phyloP scores from a whole-genome alignment of 2,797 vertebrate genomes.

The Thalassophryne amazonica region DNA sequence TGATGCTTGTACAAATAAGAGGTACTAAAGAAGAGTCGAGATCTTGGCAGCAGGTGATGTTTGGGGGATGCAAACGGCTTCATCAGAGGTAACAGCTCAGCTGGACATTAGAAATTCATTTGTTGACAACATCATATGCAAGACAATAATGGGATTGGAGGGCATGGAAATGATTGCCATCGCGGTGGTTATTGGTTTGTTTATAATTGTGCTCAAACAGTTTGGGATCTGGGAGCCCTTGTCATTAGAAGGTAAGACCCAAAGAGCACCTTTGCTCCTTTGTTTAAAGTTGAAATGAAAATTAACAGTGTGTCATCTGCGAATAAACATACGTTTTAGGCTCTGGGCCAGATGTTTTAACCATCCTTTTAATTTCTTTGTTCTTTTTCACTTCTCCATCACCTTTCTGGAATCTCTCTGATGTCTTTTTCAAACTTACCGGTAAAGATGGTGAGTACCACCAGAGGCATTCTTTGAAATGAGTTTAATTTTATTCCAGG shows the following conservation, averaged over 20 bases:
- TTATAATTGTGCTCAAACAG: constrained; percentile 91
- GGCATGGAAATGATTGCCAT: constrained; percentile 93
- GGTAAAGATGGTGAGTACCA: constrained; percentile 69
- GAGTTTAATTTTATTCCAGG: neutral
- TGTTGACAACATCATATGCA: constrained; percentile 17
- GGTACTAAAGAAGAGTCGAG: constrained; percentile 29
- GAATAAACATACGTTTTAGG: neutral
- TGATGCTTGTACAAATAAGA: constrained; percentile 23
- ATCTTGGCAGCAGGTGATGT: constrained; percentile 22
- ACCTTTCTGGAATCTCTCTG: constrained; percentile 22
- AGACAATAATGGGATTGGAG: constrained; percentile 78
- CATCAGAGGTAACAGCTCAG: neutral
- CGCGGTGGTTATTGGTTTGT: constrained; percentile 85
- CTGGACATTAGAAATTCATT: neutral
- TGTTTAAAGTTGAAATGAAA: no score
- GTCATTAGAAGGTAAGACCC: constrained; percentile 88
- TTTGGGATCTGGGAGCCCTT: constrained; percentile 91
- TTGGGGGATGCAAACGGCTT: constrained; percentile 4
- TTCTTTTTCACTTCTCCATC: constrained; percentile 20
- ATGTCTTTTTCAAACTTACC: constrained; percentile 27
- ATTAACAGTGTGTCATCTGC: neutral
- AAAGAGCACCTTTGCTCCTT: no score
- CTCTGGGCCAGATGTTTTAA: constrained; percentile 19
- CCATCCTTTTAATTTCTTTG: constrained; percentile 17
- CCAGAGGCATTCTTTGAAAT: neutral